Evolutionary conservation across 1,140 invertebrate species (phyloP).

Genomic region (Ooceraea biroi): DNA sequence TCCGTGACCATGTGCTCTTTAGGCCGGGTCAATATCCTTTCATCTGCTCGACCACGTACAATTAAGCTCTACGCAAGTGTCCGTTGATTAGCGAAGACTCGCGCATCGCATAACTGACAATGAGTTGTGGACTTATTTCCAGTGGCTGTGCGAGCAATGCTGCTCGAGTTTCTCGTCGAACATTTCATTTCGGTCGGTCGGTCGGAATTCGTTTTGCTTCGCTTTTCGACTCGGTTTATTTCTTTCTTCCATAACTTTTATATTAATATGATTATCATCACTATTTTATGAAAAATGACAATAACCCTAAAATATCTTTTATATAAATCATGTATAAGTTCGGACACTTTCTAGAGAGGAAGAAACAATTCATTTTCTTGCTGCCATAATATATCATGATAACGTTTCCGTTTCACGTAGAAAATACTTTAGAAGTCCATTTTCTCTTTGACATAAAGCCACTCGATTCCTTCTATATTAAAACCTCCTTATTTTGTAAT

Average conservation of each 20-base stretch:
- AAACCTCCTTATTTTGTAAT: conserved; percentile 31
- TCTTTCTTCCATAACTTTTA: neutral
- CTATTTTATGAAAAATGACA: too few species aligned
- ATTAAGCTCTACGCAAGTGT: conserved; percentile 69
- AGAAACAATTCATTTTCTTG: neutral
- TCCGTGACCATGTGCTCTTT: conserved; percentile 76
- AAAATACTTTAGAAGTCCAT: neutral
- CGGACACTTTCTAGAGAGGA: too few species aligned
- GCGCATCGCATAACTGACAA: conserved; percentile 55
- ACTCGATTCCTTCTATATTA: neutral
- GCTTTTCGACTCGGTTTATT: neutral
- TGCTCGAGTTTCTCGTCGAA: conserved; percentile 2
- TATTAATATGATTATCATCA: conserved; percentile 6
- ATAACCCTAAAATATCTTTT: too few species aligned
- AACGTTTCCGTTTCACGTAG: neutral
- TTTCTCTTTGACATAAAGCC: neutral
- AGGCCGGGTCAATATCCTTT: conserved; percentile 75
- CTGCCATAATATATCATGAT: neutral
- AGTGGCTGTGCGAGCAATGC: neutral
- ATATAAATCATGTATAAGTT: too few species aligned
- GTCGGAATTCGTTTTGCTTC: neutral
- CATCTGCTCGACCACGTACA: conserved; percentile 66
- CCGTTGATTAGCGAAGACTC: conserved; percentile 58
- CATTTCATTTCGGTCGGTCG: neutral
- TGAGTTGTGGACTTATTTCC: conserved; percentile 45